Evolutionary conservation across 2,888 invertebrate species (phyloP).

Genomic region (Caprella mutica): DNA sequence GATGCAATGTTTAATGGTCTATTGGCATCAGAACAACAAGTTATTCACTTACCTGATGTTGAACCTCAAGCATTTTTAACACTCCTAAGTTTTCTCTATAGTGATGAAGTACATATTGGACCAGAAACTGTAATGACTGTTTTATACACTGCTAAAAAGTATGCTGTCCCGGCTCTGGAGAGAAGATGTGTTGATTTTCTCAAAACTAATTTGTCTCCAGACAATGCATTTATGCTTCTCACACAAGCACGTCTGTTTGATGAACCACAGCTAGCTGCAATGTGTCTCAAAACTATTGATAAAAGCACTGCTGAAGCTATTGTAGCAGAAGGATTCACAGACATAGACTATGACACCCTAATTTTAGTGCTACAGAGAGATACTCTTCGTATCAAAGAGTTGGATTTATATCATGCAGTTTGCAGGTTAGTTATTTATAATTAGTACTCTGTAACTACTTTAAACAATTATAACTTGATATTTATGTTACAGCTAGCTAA

Average conservation of each 20-base stretch:
- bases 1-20: slow-evolving; percentile 77
- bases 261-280: slow-evolving; percentile 64
- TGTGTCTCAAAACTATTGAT: slow-evolving; percentile 71
- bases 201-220: slow-evolving; percentile 59
- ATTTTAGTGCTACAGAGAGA: slow-evolving; percentile 65
- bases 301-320: slow-evolving; percentile 69
- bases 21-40: slow-evolving; percentile 48
- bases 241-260: slow-evolving; percentile 69
- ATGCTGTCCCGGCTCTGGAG: slow-evolving; percentile 70
- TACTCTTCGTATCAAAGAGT: slow-evolving; percentile 64
- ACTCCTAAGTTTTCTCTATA: slow-evolving; percentile 51
- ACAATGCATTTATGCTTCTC: slow-evolving; percentile 70
- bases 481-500: not conserved
- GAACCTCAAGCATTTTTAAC: slow-evolving; percentile 70
- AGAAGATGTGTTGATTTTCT: slow-evolving; percentile 70
- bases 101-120: slow-evolving; percentile 70
- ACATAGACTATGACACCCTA: slow-evolving; percentile 67
- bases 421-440: slow-evolving; percentile 43
- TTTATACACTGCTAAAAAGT: slow-evolving; percentile 73
- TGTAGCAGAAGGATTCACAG: slow-evolving; percentile 66
- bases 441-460: not conserved
- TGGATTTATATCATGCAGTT: slow-evolving; percentile 62
- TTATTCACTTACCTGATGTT: slow-evolving; percentile 69
- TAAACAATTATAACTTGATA: not conserved
- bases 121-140: slow-evolving; percentile 79